Evolutionary conservation across 2,797 vertebrate species (phyloP).

Genomic region (Buceros bicornis): DNA sequence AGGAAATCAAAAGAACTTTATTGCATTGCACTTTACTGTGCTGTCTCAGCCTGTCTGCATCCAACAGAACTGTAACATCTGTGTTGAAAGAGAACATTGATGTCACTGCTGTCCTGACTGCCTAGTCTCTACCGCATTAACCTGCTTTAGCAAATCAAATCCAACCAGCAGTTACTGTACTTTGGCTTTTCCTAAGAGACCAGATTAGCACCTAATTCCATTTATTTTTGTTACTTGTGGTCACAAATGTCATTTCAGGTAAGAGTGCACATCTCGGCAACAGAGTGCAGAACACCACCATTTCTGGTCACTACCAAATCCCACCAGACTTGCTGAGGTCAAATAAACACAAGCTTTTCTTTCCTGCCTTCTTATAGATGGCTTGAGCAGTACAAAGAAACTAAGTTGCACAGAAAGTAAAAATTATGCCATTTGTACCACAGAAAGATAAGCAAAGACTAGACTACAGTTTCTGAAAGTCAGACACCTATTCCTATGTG

Average conservation of each 20-base stretch:
- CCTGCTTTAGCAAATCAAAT: slow-evolving; percentile 52
- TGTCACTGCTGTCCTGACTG: neutral
- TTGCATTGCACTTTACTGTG: neutral
- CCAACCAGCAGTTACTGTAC: neutral
- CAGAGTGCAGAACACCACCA: neutral
- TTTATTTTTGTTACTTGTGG: slow-evolving; percentile 20
- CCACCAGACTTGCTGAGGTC: neutral
- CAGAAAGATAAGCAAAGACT: neutral
- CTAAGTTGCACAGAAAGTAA: neutral
- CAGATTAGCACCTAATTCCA: slow-evolving; percentile 3
- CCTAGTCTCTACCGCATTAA: slow-evolving; percentile 1
- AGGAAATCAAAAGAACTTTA: neutral
- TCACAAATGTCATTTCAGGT: slow-evolving; percentile 9
- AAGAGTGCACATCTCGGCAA: neutral
- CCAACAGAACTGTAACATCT: neutral
- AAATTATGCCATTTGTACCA: neutral
- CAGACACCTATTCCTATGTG: accelerated
- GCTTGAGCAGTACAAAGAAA: neutral
- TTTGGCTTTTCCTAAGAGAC: neutral
- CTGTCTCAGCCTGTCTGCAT: neutral
- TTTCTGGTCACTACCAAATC: neutral
- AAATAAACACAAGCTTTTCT: neutral
- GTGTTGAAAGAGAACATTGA: accelerated
- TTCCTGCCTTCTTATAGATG: neutral
- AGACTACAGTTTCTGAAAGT: neutral